phyloP scores from a whole-genome alignment of 1,140 invertebrate species.

The Pseudomyrmex concolor region DNA sequence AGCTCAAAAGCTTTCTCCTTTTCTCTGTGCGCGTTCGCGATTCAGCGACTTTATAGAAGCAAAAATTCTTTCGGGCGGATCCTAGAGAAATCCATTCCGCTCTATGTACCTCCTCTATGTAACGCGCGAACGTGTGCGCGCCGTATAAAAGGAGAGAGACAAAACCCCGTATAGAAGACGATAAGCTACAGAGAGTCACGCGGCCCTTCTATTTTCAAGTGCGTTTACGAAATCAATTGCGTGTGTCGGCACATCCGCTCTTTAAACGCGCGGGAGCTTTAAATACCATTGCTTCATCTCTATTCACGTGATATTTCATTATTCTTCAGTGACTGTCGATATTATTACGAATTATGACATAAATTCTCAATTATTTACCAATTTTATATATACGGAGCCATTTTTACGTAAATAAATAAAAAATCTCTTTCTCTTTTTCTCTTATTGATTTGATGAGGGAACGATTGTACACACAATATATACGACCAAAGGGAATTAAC shows the following conservation, averaged over 20 bases:
- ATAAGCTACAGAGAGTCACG: slow-evolving; percentile 43
- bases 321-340: slow-evolving; percentile 3
- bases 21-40: not conserved
- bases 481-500: not conserved
- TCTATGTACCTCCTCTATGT: not conserved
- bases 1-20: not conserved
- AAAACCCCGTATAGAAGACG: not conserved
- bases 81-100: slow-evolving; percentile 9
- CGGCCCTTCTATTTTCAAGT: slow-evolving; percentile 59
- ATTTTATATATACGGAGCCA: too few relatives aligned
- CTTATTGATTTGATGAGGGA: not conserved
- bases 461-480: not conserved
- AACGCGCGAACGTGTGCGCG: not conserved
- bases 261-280: slow-evolving; percentile 42
- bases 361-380: too few relatives aligned
- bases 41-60: not conserved
- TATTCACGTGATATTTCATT: slow-evolving; percentile 30
- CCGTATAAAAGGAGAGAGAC: not conserved
- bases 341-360: not conserved
- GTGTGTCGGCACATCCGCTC: slow-evolving; percentile 70
- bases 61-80: not conserved
- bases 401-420: too few relatives aligned
- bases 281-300: slow-evolving; percentile 54
- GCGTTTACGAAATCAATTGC: slow-evolving; percentile 73
- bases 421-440: not conserved